These are phyloP conservation scores for Ecliptopera silaceata DNA, from an alignment of 2,888 invertebrate species.

Conservation along the genomic window DNA sequence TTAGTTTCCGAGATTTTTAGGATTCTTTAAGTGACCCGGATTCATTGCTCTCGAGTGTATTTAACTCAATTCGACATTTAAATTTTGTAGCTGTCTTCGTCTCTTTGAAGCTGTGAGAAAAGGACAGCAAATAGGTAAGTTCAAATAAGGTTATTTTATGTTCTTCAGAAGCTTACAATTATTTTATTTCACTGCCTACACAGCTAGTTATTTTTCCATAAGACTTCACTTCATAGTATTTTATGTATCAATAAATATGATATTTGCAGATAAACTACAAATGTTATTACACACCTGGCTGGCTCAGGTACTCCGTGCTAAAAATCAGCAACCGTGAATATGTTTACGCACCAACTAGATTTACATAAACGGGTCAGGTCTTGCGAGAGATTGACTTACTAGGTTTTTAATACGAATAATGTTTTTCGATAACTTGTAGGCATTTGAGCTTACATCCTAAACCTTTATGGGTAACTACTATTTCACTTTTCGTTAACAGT, in stretches of 20 bases:
- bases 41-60: no score
- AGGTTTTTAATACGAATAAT: conserved; percentile 30
- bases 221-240: conserved; percentile 4
- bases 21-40: no score
- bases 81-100: no score
- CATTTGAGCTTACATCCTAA: not conserved
- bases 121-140: no score
- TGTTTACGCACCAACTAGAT: conserved; percentile 55
- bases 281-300: conserved; percentile 57
- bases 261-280: conserved; percentile 36
- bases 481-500: no score
- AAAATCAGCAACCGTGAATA: conserved; percentile 61
- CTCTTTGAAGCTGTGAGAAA: no score
- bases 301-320: conserved; percentile 50
- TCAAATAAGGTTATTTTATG: no score
- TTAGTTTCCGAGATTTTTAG: no score
- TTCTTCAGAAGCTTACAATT: no score
- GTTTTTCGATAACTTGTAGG: conserved; percentile 27
- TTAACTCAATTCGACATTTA: no score
- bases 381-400: conserved; percentile 31
- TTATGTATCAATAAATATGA: conserved; percentile 25
- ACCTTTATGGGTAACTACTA: no score
- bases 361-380: conserved; percentile 41
- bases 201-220: not conserved
- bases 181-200: not conserved